These are phyloP conservation scores for Molorchus minor DNA, from an alignment of 2,888 invertebrate genomes.

Conservation along the genomic window DNA sequence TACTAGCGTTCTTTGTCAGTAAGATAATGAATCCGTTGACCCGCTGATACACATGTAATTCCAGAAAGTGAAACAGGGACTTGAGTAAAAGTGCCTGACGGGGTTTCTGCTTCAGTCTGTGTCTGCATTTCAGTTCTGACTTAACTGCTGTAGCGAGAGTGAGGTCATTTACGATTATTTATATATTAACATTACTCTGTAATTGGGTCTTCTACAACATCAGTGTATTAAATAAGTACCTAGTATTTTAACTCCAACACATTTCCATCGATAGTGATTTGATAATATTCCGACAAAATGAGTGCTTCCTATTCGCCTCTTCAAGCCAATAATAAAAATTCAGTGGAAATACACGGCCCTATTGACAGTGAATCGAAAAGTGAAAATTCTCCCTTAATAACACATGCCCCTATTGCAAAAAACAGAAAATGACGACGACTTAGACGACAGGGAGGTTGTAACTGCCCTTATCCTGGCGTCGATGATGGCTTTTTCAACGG, in stretches of 20 bases:
- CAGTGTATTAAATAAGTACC: background rate
- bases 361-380: background rate
- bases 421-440: constrained; percentile 70
- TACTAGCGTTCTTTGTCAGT: background rate
- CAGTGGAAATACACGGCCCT: background rate
- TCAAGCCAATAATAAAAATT: constrained; percentile 1
- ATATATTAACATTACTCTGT: background rate
- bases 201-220: background rate
- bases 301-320: constrained; percentile 28
- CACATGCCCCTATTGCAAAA: constrained; percentile 62
- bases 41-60: background rate
- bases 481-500: constrained; percentile 70
- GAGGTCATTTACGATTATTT: background rate
- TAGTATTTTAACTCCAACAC: background rate
- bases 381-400: background rate
- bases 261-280: background rate
- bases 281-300: constrained; percentile 24
- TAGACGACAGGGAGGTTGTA: constrained; percentile 55
- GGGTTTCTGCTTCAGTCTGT: background rate
- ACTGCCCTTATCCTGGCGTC: constrained; percentile 67
- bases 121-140: background rate
- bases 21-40: background rate
- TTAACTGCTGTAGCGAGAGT: background rate
- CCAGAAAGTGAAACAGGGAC: constrained; percentile 4
- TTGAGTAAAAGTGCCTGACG: background rate